Base-by-base conservation (phyloP, 2,797 vertebrate species). In the Pagetopsis macropterus region DNA sequence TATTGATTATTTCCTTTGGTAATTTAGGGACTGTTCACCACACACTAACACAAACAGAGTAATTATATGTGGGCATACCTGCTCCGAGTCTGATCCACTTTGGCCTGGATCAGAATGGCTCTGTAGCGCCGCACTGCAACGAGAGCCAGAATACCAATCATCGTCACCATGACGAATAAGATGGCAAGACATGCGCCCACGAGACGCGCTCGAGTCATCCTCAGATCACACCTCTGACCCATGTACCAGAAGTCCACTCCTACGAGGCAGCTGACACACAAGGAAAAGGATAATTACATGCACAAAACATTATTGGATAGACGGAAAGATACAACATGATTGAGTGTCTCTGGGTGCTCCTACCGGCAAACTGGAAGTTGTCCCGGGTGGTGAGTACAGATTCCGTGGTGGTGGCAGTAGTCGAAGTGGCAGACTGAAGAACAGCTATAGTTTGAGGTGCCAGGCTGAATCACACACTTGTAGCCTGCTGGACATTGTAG, bases 51-150 rank as follows among this genome's bases (percentile, higher is more conserved):
- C 19, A 31, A 66, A 50, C 19, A 27, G 33, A 55, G 16, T 48
- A 9, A 3, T 13, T 21, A 12, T 37, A 9, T 55, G 33, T 60
- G 3, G 27, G 40, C 19, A n/a, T 92, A 97, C 96, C 96, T 98
- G 96, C 96, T 97, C 56, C 94, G 94, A 17, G 95, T 96, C 92
- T 97, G 96, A 61, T 97, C 96, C 0, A 94, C 95, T 91, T 95
- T 96, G 84, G 96, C 94, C 87, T 96, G 95, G 82, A 96, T 91
- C 73, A 97, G 93, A 85, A 95, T 88, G 44, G 75, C 87, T 83
- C 95, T 93, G 90, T 97, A 96, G 0, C 95, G 92, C 2, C 94
- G 94, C 27, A 96, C 79, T 3, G 94, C 93, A 21, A 95, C n/a
- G 11, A 92, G 88, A 0, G 95, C 94, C 60, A 95, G 12, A 23